phyloP scores from a whole-genome alignment of 2,888 invertebrate genomes.

The Tipula confusa region DNA sequence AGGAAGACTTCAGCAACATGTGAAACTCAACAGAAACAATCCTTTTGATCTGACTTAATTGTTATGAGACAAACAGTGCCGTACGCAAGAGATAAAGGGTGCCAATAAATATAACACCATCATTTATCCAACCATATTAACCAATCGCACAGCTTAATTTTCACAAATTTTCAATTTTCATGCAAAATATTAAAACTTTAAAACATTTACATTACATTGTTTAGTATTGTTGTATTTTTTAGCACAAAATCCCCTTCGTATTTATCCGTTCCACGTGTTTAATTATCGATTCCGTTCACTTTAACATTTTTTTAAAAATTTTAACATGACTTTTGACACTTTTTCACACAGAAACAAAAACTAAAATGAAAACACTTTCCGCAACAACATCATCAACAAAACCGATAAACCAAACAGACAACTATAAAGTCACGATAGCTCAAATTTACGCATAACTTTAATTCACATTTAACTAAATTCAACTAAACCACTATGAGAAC shows the following conservation, averaged over 20 bases:
- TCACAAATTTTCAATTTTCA: neutral
- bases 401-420: neutral
- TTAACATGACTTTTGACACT: neutral
- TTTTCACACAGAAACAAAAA: neutral
- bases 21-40: no score
- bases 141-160: neutral
- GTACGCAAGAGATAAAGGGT: neutral
- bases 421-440: neutral
- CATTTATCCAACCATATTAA: neutral
- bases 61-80: no score
- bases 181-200: neutral
- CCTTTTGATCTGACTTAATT: no score
- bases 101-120: no score
- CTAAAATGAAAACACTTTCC: neutral
- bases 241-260: neutral
- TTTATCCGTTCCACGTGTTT: neutral
- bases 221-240: neutral
- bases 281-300: neutral
- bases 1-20: no score
- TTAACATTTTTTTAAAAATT: neutral
- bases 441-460: no score
- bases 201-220: neutral
- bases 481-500: neutral
- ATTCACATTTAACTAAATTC: conserved; percentile 20
- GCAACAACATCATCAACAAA: no score